phyloP scores from a whole-genome alignment of 1,140 invertebrate genomes.

The Dreissena rostriformis region DNA sequence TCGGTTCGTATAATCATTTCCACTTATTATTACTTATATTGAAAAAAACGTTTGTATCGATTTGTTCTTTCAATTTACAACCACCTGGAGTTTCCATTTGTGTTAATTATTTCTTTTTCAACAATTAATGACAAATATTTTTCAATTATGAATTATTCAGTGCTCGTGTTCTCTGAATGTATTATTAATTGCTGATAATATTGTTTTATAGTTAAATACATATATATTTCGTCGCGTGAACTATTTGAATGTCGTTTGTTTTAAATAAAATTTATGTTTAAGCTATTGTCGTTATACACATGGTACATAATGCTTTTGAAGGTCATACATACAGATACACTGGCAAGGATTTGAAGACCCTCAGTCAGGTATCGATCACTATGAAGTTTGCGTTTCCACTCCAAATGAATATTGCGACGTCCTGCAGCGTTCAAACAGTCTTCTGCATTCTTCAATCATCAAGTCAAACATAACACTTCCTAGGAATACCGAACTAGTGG shows the following conservation, averaged over 20 bases:
- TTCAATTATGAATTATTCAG: too few species aligned
- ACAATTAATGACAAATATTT: too few species aligned
- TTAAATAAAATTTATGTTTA: neutral
- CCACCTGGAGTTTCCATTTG: too few species aligned
- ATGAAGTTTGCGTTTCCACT: conserved; percentile 47
- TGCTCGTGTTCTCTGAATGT: too few species aligned
- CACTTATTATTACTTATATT: neutral
- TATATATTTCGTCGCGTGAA: too few species aligned
- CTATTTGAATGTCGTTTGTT: too few species aligned
- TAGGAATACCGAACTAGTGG: conserved; percentile 35
- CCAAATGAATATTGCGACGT: conserved; percentile 36
- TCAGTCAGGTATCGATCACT: conserved; percentile 57
- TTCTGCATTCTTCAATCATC: conserved; percentile 19
- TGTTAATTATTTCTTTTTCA: too few species aligned
- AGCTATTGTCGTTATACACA: neutral
- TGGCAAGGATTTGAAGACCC: conserved; percentile 62
- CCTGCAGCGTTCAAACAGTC: conserved; percentile 12
- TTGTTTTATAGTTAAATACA: too few species aligned
- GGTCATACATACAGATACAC: conserved; percentile 34
- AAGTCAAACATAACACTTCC: conserved; percentile 44
- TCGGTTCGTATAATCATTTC: conserved; percentile 36
- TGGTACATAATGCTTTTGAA: neutral
- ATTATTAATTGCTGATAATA: too few species aligned
- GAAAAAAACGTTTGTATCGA: neutral
- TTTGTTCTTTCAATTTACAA: neutral